These are phyloP conservation scores for Phocoena sinus DNA, from an alignment of 2,113 vertebrate genomes.

Conservation along the genomic window DNA sequence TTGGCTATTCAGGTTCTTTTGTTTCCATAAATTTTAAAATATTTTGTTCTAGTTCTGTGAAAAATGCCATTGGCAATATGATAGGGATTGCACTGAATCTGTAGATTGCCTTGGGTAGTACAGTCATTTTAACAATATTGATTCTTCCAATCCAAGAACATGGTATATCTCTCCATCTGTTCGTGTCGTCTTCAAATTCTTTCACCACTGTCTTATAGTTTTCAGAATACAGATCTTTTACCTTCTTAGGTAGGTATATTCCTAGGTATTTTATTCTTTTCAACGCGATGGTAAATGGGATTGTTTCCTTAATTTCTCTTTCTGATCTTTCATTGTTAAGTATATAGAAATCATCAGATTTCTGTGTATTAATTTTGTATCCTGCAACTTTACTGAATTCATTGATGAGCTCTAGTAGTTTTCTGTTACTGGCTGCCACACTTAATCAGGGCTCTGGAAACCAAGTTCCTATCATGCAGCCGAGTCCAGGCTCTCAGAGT, in stretches of 20 bases:
- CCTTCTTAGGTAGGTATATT: neutral
- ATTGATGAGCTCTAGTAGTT: neutral
- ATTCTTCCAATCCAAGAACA: neutral
- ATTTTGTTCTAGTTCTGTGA: neutral
- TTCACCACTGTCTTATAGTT: neutral
- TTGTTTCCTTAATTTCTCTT: neutral
- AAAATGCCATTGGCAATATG: neutral
- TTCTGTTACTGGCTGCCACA: neutral
- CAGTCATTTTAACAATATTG: neutral
- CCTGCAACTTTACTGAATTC: neutral
- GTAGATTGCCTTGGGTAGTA: neutral
- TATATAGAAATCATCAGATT: neutral
- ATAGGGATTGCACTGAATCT: neutral
- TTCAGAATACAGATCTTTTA: neutral
- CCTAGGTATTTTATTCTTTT: neutral
- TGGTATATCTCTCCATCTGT: neutral
- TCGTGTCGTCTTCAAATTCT: neutral
- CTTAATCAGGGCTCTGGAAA: neutral
- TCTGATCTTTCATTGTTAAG: neutral
- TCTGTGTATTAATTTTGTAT: neutral
- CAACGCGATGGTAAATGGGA: neutral
- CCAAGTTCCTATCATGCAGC: neutral
- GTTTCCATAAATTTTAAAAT: too few relatives aligned
- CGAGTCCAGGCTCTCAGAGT: neutral
- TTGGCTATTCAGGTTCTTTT: too few relatives aligned